Percentiles rank a stretch among this genome's conserved stretches.
phyloP scores from a whole-genome alignment of 2,113 vertebrate genomes.

The Oryzias javanicus region DNA sequence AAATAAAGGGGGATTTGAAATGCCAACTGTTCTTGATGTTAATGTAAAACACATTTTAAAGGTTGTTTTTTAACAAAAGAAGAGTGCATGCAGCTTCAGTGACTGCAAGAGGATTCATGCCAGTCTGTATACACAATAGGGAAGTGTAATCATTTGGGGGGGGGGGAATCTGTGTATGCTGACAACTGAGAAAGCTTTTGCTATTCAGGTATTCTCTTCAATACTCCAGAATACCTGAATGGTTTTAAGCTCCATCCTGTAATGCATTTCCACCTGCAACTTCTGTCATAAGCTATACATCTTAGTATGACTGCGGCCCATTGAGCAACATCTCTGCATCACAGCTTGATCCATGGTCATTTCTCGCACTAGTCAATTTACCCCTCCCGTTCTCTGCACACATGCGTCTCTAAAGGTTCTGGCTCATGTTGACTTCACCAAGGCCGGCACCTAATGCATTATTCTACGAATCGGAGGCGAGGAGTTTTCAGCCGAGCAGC shows the following conservation, averaged over 20 bases:
- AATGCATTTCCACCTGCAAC: conserved; percentile 59
- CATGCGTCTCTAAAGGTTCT: conserved; percentile 35
- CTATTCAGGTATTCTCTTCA: conserved; percentile 33
- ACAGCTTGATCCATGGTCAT: conserved; percentile 53
- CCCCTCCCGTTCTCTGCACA: conserved; percentile 1
- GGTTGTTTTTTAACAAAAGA: no score
- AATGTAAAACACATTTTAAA: no score
- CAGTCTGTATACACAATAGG: conserved; percentile 5
- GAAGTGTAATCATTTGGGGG: conserved; percentile 23
- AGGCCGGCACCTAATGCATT: conserved; percentile 40
- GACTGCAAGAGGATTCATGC: conserved; percentile 6
- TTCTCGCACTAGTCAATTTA: conserved; percentile 6
- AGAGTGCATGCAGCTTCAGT: conserved; percentile 15
- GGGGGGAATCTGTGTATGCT: conserved; percentile 13
- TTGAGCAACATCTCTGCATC: conserved; percentile 57
- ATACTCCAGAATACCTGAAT: conserved; percentile 20
- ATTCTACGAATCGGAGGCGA: conserved; percentile 18
- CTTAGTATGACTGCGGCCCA: conserved; percentile 41
- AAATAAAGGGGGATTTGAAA: no score
- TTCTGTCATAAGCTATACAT: conserved; percentile 62
- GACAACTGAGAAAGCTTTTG: conserved; percentile 40
- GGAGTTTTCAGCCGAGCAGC: conserved; percentile 8
- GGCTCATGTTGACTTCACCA: conserved; percentile 39
- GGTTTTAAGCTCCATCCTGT: conserved; percentile 27
- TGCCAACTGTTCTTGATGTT: no score